Conservation (phyloP, 2,888 invertebrate species). For the Yponomeuta evonymella region DNA sequence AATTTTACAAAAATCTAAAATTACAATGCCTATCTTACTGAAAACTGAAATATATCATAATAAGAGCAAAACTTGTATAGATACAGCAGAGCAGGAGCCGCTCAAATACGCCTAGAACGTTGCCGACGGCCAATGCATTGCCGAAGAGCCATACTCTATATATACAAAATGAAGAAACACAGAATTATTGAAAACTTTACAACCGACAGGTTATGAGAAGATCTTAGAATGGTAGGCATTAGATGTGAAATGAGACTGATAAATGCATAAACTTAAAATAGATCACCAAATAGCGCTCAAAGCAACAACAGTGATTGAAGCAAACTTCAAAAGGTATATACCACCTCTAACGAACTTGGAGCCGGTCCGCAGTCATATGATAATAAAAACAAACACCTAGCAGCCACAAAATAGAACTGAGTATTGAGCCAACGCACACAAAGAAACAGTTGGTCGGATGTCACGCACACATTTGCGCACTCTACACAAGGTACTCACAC, state of each 20-base stretch:
- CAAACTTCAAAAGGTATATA: conserved; percentile 15
- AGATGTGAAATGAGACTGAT: not conserved
- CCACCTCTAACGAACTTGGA: conserved; percentile 41
- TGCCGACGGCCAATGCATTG: conserved; percentile 28
- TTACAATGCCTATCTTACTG: not conserved
- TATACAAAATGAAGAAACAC: not conserved
- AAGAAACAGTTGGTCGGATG: conserved; percentile 58
- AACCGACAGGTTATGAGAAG: not conserved
- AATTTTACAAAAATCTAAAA: not conserved
- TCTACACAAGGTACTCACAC: conserved; percentile 41
- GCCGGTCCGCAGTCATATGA: conserved; percentile 63
- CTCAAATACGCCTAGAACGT: conserved; percentile 38
- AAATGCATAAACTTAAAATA: not conserved
- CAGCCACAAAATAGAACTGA: conserved; percentile 71
- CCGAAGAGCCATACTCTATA: not conserved
- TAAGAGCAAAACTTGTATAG: conserved; percentile 2
- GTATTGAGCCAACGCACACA: conserved; percentile 70
- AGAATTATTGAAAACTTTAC: not conserved
- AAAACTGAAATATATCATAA: not conserved
- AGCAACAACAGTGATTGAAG: not conserved
- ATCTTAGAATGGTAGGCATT: not conserved
- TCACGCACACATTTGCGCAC: conserved; percentile 52
- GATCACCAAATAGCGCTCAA: not conserved
- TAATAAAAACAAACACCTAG: conserved; percentile 75
- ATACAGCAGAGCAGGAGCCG: conserved; percentile 19